Evolutionary conservation across 2,797 vertebrate species (phyloP), one percentile per base, ranked within the genome.

Genomic region (Spondyliosoma cantharus): DNA sequence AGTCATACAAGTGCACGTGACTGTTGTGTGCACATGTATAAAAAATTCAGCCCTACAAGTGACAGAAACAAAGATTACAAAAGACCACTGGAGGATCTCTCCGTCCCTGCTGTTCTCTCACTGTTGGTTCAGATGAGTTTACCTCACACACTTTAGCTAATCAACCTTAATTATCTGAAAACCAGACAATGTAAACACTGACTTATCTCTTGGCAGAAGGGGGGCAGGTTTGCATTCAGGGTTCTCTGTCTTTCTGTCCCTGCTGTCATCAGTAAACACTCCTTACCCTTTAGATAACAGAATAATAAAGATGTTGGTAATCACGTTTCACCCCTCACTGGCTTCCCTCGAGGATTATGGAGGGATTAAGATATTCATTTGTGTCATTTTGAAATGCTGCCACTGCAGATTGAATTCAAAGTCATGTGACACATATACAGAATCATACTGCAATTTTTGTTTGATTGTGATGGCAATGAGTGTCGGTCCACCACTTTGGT

Each of bases 41-140:
- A 52, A 22, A 3, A 37, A 9, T n/a, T 71, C 4, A 29, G n/a
- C 5, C 7, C 19, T 19, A 13, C 20, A 22, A 9, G 37, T 49
- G 42, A 32, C 29, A 65, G 6, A 57, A 14, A 46, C 17, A 58
- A 46, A 58, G 37, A 62, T 56, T 7, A 49, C 25, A n/a, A 37
- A 74, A 60, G 57, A 11, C 16, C 49, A 15, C 25, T 3, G 45
- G 22, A 60, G 60, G 71, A 71, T 50, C 56, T 49, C 29, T 62
- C 56, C 14, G 24, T 56, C 29, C 67, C 49, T 15, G 25, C 14
- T 27, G 22, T 43, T 52, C 50, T 22, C 72, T 64, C 63, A 50
- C 37, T 75, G 80, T 78, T 83, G 53, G 87, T 91, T 89, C 84
- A 88, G 87, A 91, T 86, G 85, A 92, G 70, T 63, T 83, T 76